Base-by-base conservation (phyloP, 1,140 invertebrate genomes). In the Drosophila pandora region DNA sequence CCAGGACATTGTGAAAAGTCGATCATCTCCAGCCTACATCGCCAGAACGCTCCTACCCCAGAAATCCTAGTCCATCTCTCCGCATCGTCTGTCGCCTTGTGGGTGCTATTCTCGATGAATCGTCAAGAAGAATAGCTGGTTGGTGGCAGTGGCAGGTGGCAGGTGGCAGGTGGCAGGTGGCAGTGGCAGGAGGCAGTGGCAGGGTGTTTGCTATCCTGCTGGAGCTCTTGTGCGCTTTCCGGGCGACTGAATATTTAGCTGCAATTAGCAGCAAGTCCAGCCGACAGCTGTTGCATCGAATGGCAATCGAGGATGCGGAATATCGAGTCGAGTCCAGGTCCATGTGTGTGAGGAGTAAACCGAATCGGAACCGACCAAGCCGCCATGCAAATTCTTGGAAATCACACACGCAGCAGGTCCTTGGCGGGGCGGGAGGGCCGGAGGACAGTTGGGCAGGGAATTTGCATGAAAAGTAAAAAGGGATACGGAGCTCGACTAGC, bases 381-480 rank as follows among this genome's bases (percentile, higher is more conserved):
- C 21, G 56, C 67, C 64, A 69, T 70, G 67, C 67, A 70, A 69
- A 69, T 69, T 47, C 41, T 41, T 25, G 30, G 43, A 68, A 69
- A 49, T 57, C 53, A 37, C 25, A 48, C 61, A 57, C 65, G 25
- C 48, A 12, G 23, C 56, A 5, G 48, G 48, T 28, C 25, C 25
- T 28, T 28, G 25, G 25, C 25, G 6, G 30, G n/a, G 2, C 6
- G 2, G 13, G 10, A 39, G 45, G 12, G 22, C 9, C 30, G 28
- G 30, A 37, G 13, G 17, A 55, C 63, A 69, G 67, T 49, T 69
- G 63, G 48, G 67, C 52, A 55, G 30, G 32, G 56, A 57, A 69
- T 69, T 69, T 69, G 21, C 65, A 69, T 69, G 67, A 64, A 61
- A 63, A 65, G 25, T 28, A 28, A 1, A 28, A 28, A 28, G 7